These are phyloP conservation scores for Terrapene triunguis DNA, from an alignment of 2,113 vertebrate species.

Conservation along the genomic window DNA sequence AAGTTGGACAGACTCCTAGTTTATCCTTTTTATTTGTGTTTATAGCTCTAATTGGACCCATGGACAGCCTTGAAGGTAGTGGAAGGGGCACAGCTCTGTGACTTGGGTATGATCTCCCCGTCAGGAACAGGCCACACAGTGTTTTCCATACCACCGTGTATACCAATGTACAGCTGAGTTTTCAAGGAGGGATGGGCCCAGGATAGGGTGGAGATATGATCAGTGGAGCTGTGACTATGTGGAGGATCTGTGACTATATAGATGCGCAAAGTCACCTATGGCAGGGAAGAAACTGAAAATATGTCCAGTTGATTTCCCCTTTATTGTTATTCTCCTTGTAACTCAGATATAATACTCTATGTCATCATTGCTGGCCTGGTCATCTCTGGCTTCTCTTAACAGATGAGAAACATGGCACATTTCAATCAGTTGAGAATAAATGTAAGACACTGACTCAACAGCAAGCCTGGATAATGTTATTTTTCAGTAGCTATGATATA, in stretches of 20 bases:
- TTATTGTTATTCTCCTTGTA: not conserved
- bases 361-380: not conserved
- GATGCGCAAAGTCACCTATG: not conserved
- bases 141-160: not conserved
- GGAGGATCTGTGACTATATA: not conserved
- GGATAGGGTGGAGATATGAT: not conserved
- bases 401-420: not conserved
- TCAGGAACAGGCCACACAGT: not conserved
- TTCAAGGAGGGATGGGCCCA: not conserved
- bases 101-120: not conserved
- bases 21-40: not conserved
- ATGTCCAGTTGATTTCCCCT: not conserved
- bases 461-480: not conserved
- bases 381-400: not conserved
- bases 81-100: not conserved
- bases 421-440: not conserved
- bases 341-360: not conserved
- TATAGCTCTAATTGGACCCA: not conserved
- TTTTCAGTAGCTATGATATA: not conserved
- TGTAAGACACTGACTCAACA: not conserved
- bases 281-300: not conserved
- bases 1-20: not conserved
- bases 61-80: not conserved
- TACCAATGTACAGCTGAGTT: not conserved
- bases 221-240: not conserved